A percentile compares a stretch with the other conserved stretches of the same genome.
These are phyloP conservation scores for Microctonus aethiopoides DNA, from an alignment of 2,888 invertebrate genomes.

Conservation along the genomic window DNA sequence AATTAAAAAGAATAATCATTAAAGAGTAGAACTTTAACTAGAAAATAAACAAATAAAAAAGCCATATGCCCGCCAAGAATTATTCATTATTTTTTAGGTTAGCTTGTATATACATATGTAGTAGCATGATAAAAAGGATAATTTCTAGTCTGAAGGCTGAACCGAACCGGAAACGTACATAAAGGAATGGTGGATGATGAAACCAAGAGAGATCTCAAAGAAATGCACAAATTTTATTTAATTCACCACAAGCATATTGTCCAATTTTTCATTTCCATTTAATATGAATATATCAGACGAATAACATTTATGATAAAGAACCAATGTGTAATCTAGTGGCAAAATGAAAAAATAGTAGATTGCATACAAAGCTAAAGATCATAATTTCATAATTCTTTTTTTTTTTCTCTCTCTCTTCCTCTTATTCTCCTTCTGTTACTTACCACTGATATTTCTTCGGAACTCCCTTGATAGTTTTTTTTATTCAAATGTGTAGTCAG, in stretches of 20 bases:
- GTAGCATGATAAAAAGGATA: not conserved
- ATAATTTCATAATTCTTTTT: not conserved
- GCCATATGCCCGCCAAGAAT: not conserved
- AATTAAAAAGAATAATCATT: not conserved
- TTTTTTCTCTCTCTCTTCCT: not conserved
- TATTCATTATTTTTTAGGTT: not conserved
- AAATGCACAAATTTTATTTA: not conserved
- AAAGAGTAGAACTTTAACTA: too few relatives aligned
- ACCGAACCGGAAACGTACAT: not conserved
- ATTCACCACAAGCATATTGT: not conserved
- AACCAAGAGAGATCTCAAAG: not conserved
- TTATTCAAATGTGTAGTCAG: constrained; percentile 95
- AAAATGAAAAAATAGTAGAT: not conserved
- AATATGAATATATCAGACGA: not conserved
- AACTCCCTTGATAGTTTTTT: constrained; percentile 93
- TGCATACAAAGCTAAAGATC: not conserved
- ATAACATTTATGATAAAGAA: not conserved
- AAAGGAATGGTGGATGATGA: not conserved
- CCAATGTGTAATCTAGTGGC: not conserved
- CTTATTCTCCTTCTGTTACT: constrained; percentile 65
- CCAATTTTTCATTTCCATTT: not conserved
- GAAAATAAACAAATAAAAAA: not conserved
- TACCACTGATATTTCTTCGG: constrained; percentile 90
- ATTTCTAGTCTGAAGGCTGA: not conserved
- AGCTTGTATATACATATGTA: too few relatives aligned